phyloP scores from a whole-genome alignment of 2,113 vertebrate species.

The Leucosticte australis region DNA sequence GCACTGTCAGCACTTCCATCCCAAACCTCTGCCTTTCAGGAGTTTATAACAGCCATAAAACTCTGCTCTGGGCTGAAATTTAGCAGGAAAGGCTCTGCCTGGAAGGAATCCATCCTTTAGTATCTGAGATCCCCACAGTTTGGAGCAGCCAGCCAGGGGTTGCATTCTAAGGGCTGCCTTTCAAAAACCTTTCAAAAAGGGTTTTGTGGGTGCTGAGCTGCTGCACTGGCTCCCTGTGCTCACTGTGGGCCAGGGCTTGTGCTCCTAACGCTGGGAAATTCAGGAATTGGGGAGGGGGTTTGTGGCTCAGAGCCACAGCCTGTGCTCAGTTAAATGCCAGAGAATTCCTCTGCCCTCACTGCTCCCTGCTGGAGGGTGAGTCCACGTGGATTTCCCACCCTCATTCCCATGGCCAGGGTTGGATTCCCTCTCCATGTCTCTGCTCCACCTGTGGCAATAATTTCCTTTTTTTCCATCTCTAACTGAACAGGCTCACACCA shows the following conservation, averaged over 20 bases:
- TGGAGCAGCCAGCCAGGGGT: background rate
- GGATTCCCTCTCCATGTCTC: background rate
- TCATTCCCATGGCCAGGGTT: background rate
- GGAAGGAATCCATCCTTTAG: conserved; percentile 22
- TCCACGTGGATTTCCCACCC: background rate
- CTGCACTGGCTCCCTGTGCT: background rate
- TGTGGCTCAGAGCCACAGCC: background rate
- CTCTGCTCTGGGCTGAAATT: conserved; percentile 25
- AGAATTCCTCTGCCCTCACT: background rate
- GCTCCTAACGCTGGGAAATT: background rate
- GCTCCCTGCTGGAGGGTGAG: background rate
- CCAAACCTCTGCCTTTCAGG: conserved; percentile 24
- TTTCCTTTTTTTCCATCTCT: background rate
- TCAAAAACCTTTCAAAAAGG: background rate
- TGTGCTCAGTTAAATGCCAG: background rate
- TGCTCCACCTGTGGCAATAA: background rate
- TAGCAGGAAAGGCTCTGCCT: conserved; percentile 1
- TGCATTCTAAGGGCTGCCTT: background rate
- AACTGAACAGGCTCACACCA: background rate
- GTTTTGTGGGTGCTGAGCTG: background rate
- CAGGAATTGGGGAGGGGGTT: background rate
- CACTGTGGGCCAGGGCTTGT: background rate
- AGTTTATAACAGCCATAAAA: conserved; percentile 46
- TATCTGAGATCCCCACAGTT: background rate
- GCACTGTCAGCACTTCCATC: conserved; percentile 11